Evolutionary conservation across 2,888 invertebrate species (phyloP).

Genomic region (Xylocampa areola): DNA sequence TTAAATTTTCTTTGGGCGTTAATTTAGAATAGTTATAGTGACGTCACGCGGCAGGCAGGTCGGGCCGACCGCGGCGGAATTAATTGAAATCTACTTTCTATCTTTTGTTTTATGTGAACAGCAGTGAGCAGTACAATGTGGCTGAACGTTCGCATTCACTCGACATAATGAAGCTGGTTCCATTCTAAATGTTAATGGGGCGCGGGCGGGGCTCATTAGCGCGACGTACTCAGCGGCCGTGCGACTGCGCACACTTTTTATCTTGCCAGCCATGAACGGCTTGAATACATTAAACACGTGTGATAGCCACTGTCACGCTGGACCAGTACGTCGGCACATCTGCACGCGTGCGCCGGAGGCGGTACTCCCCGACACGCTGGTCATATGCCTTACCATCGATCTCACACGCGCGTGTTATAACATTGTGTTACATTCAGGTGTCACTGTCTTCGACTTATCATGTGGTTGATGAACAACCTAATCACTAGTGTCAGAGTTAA

Average conservation of each 20-base stretch:
- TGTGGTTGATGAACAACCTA: too few species aligned
- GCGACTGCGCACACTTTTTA: constrained; percentile 25
- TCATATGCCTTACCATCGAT: too few species aligned
- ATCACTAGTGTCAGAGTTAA: too few species aligned
- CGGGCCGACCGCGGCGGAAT: constrained; percentile 7
- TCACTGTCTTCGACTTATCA: too few species aligned
- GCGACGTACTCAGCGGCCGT: constrained; percentile 16
- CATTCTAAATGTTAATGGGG: constrained; percentile 31
- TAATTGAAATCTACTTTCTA: constrained; percentile 49
- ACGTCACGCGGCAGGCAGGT: too few species aligned
- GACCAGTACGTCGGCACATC: too few species aligned
- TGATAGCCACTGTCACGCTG: neutral
- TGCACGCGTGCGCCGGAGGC: too few species aligned
- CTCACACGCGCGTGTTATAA: too few species aligned
- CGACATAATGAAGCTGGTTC: constrained; percentile 41
- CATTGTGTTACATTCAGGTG: too few species aligned
- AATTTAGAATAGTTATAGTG: constrained; percentile 23
- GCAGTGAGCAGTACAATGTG: constrained; percentile 38
- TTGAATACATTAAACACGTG: constrained; percentile 8
- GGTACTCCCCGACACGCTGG: too few species aligned
- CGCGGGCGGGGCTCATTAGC: constrained; percentile 30
- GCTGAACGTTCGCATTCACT: constrained; percentile 32
- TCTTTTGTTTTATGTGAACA: constrained; percentile 44
- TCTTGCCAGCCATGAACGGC: constrained; percentile 16
- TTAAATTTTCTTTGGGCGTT: constrained; percentile 19